Conservation (phyloP, 2,797 vertebrate genomes). For the Brachyalestes nurse region DNA sequence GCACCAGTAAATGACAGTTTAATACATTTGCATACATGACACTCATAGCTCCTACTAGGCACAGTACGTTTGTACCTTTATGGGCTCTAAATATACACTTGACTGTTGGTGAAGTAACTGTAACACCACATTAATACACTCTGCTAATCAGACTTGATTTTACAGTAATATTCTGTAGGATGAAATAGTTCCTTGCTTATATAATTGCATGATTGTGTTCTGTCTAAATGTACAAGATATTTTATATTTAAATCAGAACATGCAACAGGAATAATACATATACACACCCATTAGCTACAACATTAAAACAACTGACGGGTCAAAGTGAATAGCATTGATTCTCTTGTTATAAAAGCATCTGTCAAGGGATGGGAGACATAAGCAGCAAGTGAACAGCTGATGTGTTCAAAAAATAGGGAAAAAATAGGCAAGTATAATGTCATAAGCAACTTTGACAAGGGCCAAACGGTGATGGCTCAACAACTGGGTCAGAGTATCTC, state of each 20-base stretch:
- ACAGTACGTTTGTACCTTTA: neutral
- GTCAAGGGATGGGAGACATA: too few relatives aligned
- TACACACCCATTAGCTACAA: too few relatives aligned
- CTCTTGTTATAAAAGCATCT: too few relatives aligned
- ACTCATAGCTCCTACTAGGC: neutral
- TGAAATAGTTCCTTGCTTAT: neutral
- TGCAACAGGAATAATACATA: neutral
- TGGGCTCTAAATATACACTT: slow-evolving; percentile 5
- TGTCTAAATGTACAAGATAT: neutral
- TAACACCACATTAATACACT: neutral
- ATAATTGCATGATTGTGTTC: neutral
- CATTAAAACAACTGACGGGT: too few relatives aligned
- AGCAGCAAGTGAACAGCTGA: too few relatives aligned
- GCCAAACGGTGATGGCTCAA: too few relatives aligned
- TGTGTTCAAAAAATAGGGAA: too few relatives aligned
- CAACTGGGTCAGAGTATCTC: too few relatives aligned
- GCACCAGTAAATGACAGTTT: neutral
- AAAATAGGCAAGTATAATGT: too few relatives aligned
- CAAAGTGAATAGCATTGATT: too few relatives aligned
- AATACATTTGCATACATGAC: neutral
- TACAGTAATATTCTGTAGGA: neutral
- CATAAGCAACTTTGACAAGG: too few relatives aligned
- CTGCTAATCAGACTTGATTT: neutral
- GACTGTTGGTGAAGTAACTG: neutral
- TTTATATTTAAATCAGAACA: neutral